Percentiles rank a stretch among this genome's conserved stretches.
These are phyloP conservation scores for Cordylochernes scorpioides DNA, from an alignment of 2,888 invertebrate species.

Conservation along the genomic window DNA sequence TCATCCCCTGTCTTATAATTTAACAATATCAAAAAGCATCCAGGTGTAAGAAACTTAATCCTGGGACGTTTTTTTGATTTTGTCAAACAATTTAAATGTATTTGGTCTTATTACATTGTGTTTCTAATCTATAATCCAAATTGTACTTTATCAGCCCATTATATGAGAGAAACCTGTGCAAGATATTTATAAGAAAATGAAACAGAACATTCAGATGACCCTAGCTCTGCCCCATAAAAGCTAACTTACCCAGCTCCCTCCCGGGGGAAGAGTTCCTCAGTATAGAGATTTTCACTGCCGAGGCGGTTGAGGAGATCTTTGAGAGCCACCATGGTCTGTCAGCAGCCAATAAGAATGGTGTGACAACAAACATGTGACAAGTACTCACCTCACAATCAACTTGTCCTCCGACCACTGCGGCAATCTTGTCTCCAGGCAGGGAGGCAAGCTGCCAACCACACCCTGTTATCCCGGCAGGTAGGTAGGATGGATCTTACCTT, in stretches of 20 bases:
- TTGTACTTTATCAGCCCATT: too few species aligned
- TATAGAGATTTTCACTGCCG: constrained; percentile 59
- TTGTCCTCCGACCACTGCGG: constrained; percentile 64
- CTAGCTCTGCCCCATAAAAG: too few species aligned
- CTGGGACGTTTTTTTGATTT: too few species aligned
- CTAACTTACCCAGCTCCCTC: constrained; percentile 19
- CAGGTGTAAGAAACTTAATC: too few species aligned
- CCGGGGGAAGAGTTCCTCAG: constrained; percentile 65
- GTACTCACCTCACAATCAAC: constrained; percentile 47
- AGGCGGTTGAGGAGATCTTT: constrained; percentile 73
- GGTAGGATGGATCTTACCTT: too few species aligned
- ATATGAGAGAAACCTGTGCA: too few species aligned
- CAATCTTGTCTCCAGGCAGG: constrained; percentile 39
- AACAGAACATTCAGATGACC: constrained; percentile 1
- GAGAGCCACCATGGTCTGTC: constrained; percentile 43
- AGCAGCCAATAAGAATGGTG: constrained; percentile 1
- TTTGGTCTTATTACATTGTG: too few species aligned
- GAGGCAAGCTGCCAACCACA: constrained; percentile 26
- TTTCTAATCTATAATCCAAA: too few species aligned
- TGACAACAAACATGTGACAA: not conserved
- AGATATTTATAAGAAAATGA: not conserved
- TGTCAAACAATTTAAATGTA: too few species aligned
- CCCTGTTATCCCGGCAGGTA: too few species aligned
- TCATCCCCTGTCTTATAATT: too few species aligned
- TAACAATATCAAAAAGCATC: too few species aligned